These are phyloP conservation scores for Pseudolaguvia tuberculata DNA, from an alignment of 2,113 vertebrate genomes.

Conservation along the genomic window DNA sequence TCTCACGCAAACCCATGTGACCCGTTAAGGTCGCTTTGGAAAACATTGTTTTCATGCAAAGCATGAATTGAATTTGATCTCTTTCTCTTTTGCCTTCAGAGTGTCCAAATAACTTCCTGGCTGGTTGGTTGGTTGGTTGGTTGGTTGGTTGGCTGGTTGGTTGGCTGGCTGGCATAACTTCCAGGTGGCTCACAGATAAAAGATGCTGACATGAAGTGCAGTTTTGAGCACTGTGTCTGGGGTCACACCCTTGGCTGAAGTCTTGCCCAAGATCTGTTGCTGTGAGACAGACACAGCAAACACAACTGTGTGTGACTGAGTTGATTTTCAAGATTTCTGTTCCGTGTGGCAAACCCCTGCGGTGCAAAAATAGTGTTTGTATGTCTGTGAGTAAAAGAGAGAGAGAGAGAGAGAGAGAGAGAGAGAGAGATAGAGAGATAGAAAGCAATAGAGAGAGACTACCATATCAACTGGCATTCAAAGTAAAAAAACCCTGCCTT, in stretches of 20 bases:
- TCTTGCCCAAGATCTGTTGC: not conserved
- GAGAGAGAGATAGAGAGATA: no score
- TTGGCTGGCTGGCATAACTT: not conserved
- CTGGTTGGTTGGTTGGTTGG: not conserved
- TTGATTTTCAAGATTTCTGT: not conserved
- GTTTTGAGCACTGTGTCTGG: not conserved
- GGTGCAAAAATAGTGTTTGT: not conserved
- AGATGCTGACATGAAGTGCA: not conserved
- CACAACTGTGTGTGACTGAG: constrained; percentile 1
- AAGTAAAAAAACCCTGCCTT: not conserved
- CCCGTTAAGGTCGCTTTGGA: no score
- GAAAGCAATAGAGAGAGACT: not conserved
- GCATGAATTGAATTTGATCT: not conserved
- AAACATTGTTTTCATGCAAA: not conserved
- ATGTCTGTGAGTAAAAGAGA: not conserved
- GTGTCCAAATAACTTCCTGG: not conserved
- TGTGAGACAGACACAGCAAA: constrained; percentile 1
- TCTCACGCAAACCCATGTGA: no score
- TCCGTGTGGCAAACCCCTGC: not conserved
- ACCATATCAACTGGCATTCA: not conserved
- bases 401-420: not conserved
- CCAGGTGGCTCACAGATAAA: constrained; percentile 3
- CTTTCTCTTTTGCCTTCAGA: not conserved
- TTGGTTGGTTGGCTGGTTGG: not conserved
- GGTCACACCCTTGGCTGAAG: constrained; percentile 1